Evolutionary conservation across 2,113 vertebrate species (phyloP).

Genomic region (Taxidea taxus): DNA sequence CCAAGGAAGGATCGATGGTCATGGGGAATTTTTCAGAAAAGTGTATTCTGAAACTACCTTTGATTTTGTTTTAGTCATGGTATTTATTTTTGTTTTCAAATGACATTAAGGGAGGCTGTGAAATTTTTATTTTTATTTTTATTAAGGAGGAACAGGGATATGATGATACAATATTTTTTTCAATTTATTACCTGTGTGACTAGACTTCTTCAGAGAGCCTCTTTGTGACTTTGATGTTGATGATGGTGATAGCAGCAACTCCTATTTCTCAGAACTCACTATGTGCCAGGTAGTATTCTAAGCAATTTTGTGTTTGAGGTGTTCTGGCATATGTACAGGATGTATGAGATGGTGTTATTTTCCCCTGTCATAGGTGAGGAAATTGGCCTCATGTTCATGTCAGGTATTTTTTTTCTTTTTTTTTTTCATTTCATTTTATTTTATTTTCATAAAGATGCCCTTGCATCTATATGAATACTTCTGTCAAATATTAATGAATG

Average conservation of each 20-base stretch:
- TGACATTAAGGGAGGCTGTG: neutral
- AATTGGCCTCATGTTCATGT: neutral
- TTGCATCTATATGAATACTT: neutral
- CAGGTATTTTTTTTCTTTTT: neutral
- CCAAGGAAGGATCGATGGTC: neutral
- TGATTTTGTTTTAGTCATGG: neutral
- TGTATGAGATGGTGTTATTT: neutral
- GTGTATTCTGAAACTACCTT: neutral
- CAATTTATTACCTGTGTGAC: neutral
- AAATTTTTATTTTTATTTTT: neutral
- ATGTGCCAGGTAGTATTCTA: neutral
- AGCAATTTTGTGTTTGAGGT: neutral
- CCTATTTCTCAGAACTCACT: neutral
- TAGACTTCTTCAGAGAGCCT: neutral
- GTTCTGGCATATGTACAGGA: neutral
- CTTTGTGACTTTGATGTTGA: neutral
- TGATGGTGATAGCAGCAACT: neutral
- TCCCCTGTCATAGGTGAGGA: neutral
- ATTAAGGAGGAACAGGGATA: neutral
- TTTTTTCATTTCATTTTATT: too few relatives aligned
- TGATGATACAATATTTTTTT: neutral
- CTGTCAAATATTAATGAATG: neutral
- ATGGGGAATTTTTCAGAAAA: neutral
- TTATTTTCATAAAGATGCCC: too few relatives aligned
- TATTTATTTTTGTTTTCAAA: conserved; percentile 19